Percentiles rank a stretch among this genome's conserved stretches.
These are phyloP conservation scores for Elanoides forficatus DNA, from an alignment of 2,113 vertebrate species.

Conservation along the genomic window DNA sequence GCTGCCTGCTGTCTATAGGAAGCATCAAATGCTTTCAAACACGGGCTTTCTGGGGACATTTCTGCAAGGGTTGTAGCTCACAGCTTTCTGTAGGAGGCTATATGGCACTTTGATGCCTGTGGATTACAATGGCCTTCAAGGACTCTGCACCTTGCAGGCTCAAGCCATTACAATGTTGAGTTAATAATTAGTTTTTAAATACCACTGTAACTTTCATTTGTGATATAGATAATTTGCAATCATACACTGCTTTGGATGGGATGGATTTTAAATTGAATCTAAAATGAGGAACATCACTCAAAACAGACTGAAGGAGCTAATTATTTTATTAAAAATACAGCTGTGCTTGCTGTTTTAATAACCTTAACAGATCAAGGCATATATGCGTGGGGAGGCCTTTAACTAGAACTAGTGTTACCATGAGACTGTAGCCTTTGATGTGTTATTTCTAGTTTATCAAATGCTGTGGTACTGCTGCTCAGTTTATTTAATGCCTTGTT, in stretches of 20 bases:
- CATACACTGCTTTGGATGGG: background rate
- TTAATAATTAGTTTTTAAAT: conserved; percentile 50
- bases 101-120: background rate
- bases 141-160: background rate
- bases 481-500: conserved; percentile 33
- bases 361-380: conserved; percentile 41
- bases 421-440: conserved; percentile 38
- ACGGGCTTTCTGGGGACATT: background rate
- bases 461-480: conserved; percentile 21
- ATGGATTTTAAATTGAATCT: conserved; percentile 35
- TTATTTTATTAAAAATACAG: conserved; percentile 56
- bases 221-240: conserved; percentile 37
- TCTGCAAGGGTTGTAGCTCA: background rate
- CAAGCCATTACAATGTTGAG: background rate
- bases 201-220: conserved; percentile 28
- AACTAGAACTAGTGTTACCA: conserved; percentile 30
- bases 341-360: conserved; percentile 36
- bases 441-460: conserved; percentile 48
- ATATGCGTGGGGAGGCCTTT: conserved; percentile 12
- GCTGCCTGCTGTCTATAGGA: background rate
- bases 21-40: background rate
- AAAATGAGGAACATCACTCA: conserved; percentile 23
- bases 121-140: background rate
- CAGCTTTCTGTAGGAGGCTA: background rate
- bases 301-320: conserved; percentile 40